A percentile compares a stretch with the other conserved stretches of the same genome.
These are phyloP conservation scores for Nipponacmea schrenckii DNA, from an alignment of 2,888 invertebrate species.

Conservation along the genomic window DNA sequence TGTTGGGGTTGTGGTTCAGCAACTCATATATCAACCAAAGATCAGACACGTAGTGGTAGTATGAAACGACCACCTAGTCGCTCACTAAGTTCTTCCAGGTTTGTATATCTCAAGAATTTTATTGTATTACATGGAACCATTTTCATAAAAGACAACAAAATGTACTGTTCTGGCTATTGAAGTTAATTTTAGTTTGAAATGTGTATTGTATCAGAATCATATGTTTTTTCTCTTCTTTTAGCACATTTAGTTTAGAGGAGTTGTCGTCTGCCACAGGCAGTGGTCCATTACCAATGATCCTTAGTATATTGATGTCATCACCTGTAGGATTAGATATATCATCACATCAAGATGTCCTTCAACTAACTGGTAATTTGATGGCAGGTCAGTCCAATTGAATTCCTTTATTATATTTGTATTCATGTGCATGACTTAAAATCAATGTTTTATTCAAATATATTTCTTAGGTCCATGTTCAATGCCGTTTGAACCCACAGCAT, in stretches of 20 bases:
- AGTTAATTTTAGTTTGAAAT: no score
- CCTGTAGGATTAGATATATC: slow-evolving; percentile 72
- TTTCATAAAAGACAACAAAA: no score
- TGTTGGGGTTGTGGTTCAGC: slow-evolving; percentile 75
- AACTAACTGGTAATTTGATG: slow-evolving; percentile 73
- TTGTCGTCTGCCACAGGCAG: slow-evolving; percentile 68
- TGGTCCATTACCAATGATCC: slow-evolving; percentile 59
- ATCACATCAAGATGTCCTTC: slow-evolving; percentile 70
- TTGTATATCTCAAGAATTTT: neutral
- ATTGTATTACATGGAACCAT: neutral
- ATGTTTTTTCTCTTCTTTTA: neutral
- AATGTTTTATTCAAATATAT: no score
- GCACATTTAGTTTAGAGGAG: slow-evolving; percentile 59
- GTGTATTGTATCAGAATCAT: no score
- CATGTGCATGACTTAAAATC: no score
- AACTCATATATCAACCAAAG: slow-evolving; percentile 47
- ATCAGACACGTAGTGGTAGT: slow-evolving; percentile 31
- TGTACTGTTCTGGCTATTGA: no score
- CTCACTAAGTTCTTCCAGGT: slow-evolving; percentile 58
- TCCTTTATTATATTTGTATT: neutral
- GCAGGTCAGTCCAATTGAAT: slow-evolving; percentile 67
- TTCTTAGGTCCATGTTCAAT: no score
- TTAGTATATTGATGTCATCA: slow-evolving; percentile 66
- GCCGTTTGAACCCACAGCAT: neutral
- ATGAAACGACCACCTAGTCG: slow-evolving; percentile 51